phyloP scores from a whole-genome alignment of 1,140 invertebrate species.

The Metopolophium dirhodum region DNA sequence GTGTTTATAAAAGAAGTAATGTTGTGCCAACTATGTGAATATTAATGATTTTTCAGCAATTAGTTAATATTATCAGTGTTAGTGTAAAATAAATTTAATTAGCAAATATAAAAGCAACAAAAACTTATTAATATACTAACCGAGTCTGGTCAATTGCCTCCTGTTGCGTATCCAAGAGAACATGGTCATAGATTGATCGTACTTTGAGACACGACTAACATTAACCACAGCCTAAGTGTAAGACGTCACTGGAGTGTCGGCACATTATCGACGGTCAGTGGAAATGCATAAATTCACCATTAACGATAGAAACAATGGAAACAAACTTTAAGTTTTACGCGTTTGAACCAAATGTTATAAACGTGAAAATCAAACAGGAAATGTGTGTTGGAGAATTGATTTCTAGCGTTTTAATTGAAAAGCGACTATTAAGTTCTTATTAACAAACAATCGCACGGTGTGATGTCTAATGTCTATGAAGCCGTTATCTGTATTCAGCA shows the following conservation, averaged over 20 bases:
- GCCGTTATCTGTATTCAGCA: not conserved
- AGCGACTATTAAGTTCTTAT: not conserved
- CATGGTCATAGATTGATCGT: slow-evolving; percentile 11
- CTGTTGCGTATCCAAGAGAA: slow-evolving; percentile 48
- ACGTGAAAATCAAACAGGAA: not conserved
- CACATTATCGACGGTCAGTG: not conserved
- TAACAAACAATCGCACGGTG: not conserved
- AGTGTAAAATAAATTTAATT: not conserved
- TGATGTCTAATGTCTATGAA: not conserved
- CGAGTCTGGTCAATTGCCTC: slow-evolving; percentile 43
- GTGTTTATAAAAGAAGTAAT: not conserved
- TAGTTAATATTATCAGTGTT: not conserved
- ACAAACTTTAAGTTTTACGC: not conserved
- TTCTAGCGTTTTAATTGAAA: not conserved
- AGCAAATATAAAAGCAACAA: not conserved
- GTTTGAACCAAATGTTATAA: not conserved
- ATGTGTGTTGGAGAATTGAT: not conserved
- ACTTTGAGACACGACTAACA: not conserved
- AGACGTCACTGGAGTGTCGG: not conserved
- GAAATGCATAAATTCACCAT: not conserved
- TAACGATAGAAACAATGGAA: not conserved
- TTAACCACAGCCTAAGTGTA: slow-evolving; percentile 29
- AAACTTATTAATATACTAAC: slow-evolving; percentile 7
- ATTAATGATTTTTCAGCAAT: not conserved
- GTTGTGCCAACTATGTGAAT: not conserved